Conservation (phyloP, 2,888 invertebrate genomes). For the Tiliacea aurago region DNA sequence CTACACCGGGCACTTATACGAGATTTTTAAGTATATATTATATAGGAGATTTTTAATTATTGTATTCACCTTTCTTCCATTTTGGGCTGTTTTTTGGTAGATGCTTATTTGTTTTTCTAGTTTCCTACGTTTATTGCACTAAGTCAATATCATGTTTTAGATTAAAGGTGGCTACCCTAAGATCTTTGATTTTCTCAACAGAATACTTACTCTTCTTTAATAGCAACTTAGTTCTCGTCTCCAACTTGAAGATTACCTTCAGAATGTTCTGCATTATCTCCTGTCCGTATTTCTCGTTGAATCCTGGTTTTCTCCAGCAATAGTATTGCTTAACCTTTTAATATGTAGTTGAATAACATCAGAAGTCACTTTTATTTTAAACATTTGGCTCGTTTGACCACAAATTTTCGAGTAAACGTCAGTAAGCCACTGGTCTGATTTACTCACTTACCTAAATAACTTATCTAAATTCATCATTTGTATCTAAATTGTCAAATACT, state of each 20-base stretch:
- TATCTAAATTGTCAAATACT: constrained; percentile 76
- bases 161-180: background rate
- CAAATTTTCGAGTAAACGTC: constrained; percentile 15
- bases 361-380: background rate
- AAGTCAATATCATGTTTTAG: background rate
- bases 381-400: background rate
- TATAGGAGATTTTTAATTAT: background rate
- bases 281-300: background rate
- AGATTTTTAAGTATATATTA: no score
- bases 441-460: constrained; percentile 1
- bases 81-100: background rate
- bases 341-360: background rate
- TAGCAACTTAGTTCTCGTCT: background rate
- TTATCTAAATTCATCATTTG: constrained; percentile 65
- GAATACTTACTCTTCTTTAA: constrained; percentile 13
- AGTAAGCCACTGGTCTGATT: constrained; percentile 10
- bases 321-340: background rate
- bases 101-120: background rate
- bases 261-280: background rate
- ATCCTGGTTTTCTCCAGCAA: background rate
- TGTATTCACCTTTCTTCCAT: background rate
- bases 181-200: background rate
- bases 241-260: background rate
- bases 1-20: no score
- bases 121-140: background rate